Percentiles rank a stretch among this genome's conserved stretches.
Conservation (phyloP, 2,797 vertebrate species). For the Hydrolagus colliei region DNA sequence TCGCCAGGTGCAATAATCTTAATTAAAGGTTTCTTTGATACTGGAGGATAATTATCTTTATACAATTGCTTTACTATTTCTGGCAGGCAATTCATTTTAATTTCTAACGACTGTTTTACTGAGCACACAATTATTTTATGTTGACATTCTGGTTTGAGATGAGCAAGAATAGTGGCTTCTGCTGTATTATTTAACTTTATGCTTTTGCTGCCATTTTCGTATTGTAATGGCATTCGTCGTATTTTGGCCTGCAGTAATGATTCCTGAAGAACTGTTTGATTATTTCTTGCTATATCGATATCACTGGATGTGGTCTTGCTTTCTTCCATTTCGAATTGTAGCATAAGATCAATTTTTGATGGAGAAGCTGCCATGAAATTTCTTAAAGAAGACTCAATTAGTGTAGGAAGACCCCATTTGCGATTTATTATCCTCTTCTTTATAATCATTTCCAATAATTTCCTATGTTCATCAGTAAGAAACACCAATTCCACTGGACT, state of each 20-base stretch:
- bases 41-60: not conserved
- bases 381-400: conserved; percentile 21
- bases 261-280: not conserved
- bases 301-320: not conserved
- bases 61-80: conserved; percentile 1
- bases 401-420: conserved; percentile 9
- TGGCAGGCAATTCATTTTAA: conserved; percentile 20
- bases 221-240: not conserved
- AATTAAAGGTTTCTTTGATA: not conserved
- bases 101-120: conserved; percentile 1
- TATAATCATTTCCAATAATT: conserved; percentile 14
- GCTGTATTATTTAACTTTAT: not conserved
- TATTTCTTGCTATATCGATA: not conserved
- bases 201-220: not conserved
- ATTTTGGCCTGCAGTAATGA: not conserved
- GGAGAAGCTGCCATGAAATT: not conserved
- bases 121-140: not conserved
- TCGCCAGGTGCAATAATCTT: conserved; percentile 11
- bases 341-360: not conserved
- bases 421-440: conserved; percentile 19
- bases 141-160: not conserved
- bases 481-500: not conserved
- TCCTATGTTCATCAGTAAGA: not conserved
- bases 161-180: not conserved
- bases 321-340: not conserved